Base-by-base conservation (phyloP, 2,113 vertebrate species). In the Peromyscus californicus region DNA sequence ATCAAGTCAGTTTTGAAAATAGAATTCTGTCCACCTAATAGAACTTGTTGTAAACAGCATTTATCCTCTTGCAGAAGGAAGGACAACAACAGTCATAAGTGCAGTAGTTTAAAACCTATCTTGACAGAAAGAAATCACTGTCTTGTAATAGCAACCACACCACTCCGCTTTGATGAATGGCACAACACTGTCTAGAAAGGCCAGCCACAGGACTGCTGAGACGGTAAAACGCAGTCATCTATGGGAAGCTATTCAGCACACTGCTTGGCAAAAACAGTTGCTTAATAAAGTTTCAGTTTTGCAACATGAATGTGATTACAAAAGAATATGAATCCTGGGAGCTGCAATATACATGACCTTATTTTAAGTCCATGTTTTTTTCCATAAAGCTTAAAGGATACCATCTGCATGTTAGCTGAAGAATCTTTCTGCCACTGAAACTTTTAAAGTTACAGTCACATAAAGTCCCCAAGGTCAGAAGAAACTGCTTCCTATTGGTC, bases 71-170 rank as follows among this genome's bases (percentile, higher is more conserved):
- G 92, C 89, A 21, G 93, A 97, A 97, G 80, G 11, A 89, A 93
- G 65, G 42, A 82, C 26, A 87, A 89, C 29, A 75, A 94, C 94
- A 91, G 42, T 93, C 29, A 1, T 61, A 88, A 92, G 51, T 80
- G 33, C 61, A 92, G 75, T 91, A 95, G 48, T 96, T 82, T 78
- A 92, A 95, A 96, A 75, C 36, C 17, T 89, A 51, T 83, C 65
- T 93, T n/a, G 54, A 93, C 29, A 94, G 78, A 85, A 93, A 97
- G 21, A 97, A 97, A 95, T 89, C 39, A 70, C 36, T 90, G 75
- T 90, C 39, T 82, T 96, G 4, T 79, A 95, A 95, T 48, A 97
- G 92, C 51, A 83, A 45, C n/a, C 42, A 84, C 21, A 94, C 1
- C 48, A 85, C 21, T 89, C 51, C 78, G 39, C n/a, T 95, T 65